A percentile compares a stretch with the other conserved stretches of the same genome.
These are phyloP conservation scores for Enoplosus armatus DNA, from an alignment of 2,797 vertebrate species.

Conservation along the genomic window DNA sequence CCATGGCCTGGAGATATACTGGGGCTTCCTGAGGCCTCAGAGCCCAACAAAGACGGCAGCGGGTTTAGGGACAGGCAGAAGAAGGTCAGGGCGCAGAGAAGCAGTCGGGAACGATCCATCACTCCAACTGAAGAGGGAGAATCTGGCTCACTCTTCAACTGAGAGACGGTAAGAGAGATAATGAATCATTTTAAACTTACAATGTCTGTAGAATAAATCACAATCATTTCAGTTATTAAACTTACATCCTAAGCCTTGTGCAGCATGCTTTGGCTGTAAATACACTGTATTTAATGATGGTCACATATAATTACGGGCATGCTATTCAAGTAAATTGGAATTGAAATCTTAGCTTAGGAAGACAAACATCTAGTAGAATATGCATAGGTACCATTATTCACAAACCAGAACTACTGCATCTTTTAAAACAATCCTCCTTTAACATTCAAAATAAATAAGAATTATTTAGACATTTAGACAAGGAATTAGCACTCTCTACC, in stretches of 20 bases:
- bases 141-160: constrained; percentile 97
- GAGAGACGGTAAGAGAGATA: constrained; percentile 4
- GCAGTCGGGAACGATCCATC: constrained; percentile 96
- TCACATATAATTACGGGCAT: background rate
- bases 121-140: constrained; percentile 94
- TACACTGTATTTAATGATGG: background rate
- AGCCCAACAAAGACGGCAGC: constrained; percentile 91
- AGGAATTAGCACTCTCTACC: background rate
- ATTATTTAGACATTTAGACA: background rate
- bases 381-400: no score
- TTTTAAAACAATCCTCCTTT: background rate
- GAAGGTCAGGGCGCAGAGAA: constrained; percentile 96
- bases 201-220: background rate
- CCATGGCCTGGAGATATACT: constrained; percentile 75
- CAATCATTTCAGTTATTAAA: background rate
- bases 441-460: background rate
- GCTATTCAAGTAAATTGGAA: background rate
- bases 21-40: constrained; percentile 65
- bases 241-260: background rate
- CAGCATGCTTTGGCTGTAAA: background rate
- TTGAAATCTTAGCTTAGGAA: background rate
- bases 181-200: background rate
- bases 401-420: background rate
- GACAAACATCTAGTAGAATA: background rate
- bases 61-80: constrained; percentile 97